Evolutionary conservation across 2,888 invertebrate species (phyloP).

Genomic region (Parthenolecanium corni): DNA sequence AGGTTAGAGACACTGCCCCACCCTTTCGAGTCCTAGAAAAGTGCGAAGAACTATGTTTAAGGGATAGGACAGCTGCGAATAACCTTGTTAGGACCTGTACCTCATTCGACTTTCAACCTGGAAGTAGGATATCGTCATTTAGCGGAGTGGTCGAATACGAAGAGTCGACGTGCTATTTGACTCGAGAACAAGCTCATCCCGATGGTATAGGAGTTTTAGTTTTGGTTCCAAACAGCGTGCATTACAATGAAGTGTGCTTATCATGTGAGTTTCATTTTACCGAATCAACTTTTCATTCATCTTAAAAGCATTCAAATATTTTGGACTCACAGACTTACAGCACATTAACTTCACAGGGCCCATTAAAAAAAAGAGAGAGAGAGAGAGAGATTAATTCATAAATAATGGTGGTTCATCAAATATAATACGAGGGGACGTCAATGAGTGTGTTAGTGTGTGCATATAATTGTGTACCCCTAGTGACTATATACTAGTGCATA

Average conservation of each 20-base stretch:
- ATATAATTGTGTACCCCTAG: no score
- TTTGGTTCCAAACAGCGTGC: conserved; percentile 77
- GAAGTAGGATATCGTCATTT: conserved; percentile 69
- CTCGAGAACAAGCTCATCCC: conserved; percentile 71
- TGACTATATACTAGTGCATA: no score
- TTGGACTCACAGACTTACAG: no score
- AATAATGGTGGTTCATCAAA: no score
- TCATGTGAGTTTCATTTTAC: conserved; percentile 54
- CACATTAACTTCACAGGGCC: no score
- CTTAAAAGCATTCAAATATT: no score
- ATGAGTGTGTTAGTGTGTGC: no score
- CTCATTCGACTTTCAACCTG: conserved; percentile 84
- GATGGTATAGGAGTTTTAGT: conserved; percentile 83
- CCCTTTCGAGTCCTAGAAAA: conserved; percentile 79
- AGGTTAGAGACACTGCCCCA: conserved; percentile 68
- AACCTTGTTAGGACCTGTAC: conserved; percentile 74
- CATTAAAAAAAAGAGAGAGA: no score
- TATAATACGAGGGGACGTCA: no score
- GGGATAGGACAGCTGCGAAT: conserved; percentile 63
- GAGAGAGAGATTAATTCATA: no score
- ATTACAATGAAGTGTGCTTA: conserved; percentile 79
- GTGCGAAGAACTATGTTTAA: conserved; percentile 72
- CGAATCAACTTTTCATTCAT: not conserved
- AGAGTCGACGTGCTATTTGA: conserved; percentile 75
- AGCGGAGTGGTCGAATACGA: conserved; percentile 73